These are phyloP conservation scores for Vesta saturnalis DNA, from an alignment of 2,888 invertebrate species.

Conservation along the genomic window DNA sequence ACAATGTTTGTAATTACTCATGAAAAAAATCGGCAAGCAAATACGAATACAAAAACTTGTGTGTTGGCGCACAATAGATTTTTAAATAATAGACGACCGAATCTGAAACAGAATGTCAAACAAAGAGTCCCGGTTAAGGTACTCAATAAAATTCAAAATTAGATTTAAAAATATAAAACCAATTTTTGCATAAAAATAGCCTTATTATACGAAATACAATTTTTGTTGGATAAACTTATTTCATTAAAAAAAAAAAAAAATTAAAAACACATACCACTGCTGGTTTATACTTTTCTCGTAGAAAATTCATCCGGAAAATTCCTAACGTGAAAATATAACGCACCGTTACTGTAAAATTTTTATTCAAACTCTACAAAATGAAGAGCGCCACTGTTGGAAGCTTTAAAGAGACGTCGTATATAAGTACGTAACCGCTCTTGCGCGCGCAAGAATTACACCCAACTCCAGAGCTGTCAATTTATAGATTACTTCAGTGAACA, in stretches of 20 bases:
- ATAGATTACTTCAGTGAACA: conserved; percentile 19
- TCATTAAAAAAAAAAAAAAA: neutral
- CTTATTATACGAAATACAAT: too few species aligned
- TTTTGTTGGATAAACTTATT: too few species aligned
- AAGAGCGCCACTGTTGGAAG: conserved; percentile 28
- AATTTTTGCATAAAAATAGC: too few species aligned
- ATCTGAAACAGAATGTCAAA: too few species aligned
- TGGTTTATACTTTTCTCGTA: neutral
- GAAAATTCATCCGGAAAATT: neutral
- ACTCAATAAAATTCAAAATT: too few species aligned
- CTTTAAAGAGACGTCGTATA: conserved; percentile 27
- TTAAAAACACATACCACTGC: neutral
- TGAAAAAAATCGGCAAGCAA: too few species aligned
- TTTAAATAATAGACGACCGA: too few species aligned
- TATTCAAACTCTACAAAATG: neutral
- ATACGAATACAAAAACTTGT: too few species aligned
- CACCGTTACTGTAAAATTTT: neutral
- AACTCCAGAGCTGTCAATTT: conserved; percentile 32
- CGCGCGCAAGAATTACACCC: conserved; percentile 37
- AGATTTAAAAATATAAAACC: too few species aligned
- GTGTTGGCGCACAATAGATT: too few species aligned
- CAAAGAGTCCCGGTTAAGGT: too few species aligned
- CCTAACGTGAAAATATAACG: neutral
- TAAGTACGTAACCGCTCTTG: conserved; percentile 26
- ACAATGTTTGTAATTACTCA: too few species aligned